These are phyloP conservation scores for Phylloscopus collybita DNA, from an alignment of 2,797 vertebrate species.

Conservation along the genomic window DNA sequence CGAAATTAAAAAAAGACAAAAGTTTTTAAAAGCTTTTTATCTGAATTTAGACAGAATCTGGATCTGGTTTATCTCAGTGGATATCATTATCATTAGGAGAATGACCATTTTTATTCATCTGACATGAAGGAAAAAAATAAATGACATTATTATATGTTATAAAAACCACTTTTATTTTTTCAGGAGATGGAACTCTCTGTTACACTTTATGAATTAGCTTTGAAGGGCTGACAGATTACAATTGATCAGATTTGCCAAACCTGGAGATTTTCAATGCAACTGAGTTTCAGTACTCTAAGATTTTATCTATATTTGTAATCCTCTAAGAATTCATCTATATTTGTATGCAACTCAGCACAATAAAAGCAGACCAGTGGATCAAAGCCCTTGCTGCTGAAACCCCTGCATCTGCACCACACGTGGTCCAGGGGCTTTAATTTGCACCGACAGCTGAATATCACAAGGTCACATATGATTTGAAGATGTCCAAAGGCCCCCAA, in stretches of 20 bases:
- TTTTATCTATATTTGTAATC: background rate
- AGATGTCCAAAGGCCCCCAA: background rate
- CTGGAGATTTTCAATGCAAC: background rate
- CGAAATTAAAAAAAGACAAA: background rate
- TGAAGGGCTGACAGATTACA: background rate
- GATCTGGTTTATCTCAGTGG: background rate
- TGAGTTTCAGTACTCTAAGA: background rate
- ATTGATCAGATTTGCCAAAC: background rate
- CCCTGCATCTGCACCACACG: background rate
- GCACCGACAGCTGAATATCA: background rate
- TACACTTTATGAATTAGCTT: background rate
- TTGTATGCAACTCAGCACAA: background rate
- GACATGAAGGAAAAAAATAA: background rate
- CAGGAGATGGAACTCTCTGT: background rate
- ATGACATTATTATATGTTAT: background rate
- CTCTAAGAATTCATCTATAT: background rate
- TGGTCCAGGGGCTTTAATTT: background rate
- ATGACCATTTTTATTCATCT: background rate
- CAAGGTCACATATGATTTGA: background rate
- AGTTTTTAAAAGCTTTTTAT: background rate
- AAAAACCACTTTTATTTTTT: constrained; percentile 4
- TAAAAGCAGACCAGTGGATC: background rate
- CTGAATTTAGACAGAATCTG: background rate
- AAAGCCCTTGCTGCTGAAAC: background rate
- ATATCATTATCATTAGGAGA: background rate